phyloP scores from a whole-genome alignment of 2,797 vertebrate species.

The Eospalax fontanierii region DNA sequence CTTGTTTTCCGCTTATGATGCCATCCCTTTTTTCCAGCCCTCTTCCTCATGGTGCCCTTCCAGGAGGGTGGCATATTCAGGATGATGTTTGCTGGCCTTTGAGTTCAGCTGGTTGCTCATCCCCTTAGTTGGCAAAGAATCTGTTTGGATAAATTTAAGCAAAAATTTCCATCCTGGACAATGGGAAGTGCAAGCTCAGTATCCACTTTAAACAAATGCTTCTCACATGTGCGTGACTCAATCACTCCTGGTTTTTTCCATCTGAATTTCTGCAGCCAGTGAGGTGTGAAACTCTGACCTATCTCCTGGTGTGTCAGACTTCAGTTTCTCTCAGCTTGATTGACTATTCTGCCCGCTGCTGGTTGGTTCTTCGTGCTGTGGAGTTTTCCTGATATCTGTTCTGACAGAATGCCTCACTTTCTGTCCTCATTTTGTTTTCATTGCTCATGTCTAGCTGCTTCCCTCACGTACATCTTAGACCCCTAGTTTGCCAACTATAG shows the following conservation, averaged over 20 bases:
- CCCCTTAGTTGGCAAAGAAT: neutral
- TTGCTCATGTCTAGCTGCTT: neutral
- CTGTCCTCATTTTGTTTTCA: constrained; percentile 19
- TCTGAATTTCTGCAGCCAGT: constrained; percentile 52
- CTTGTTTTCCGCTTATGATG: neutral
- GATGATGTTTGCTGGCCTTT: neutral
- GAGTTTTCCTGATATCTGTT: neutral
- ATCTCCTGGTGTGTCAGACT: neutral
- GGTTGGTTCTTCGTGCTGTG: neutral
- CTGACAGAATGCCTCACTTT: constrained; percentile 43
- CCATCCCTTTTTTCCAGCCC: neutral
- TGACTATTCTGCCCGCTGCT: neutral
- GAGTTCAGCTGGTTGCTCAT: neutral
- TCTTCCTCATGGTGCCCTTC: neutral
- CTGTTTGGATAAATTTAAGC: neutral
- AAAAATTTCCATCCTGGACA: neutral
- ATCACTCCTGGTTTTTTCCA: neutral
- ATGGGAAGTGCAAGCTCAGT: neutral
- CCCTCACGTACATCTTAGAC: neutral
- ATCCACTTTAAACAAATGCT: constrained; percentile 33
- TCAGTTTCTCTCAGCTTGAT: constrained; percentile 60
- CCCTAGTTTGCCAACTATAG: neutral
- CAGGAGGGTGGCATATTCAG: neutral
- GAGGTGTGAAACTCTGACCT: constrained; percentile 70
- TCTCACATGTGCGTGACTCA: neutral